Evolutionary conservation across 2,797 vertebrate genomes (phyloP).

Genomic region (Parambassis ranga): DNA sequence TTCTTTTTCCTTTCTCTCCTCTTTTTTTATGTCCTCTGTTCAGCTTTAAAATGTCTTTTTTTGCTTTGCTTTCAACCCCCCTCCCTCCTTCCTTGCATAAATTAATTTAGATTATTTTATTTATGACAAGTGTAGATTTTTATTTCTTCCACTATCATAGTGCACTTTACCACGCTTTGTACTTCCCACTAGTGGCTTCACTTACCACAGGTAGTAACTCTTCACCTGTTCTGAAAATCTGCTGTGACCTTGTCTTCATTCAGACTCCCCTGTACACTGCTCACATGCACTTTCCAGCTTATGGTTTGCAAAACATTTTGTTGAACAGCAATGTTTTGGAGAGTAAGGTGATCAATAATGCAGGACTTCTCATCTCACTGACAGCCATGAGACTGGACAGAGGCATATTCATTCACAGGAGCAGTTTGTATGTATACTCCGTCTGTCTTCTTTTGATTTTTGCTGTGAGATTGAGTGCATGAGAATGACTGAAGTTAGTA

Average conservation of each 20-base stretch:
- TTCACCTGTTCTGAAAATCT: not conserved
- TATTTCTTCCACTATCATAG: not conserved
- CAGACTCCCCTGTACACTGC: constrained; percentile 6
- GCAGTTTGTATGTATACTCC: constrained; percentile 13
- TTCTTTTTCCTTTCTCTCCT: not conserved
- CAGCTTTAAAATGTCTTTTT: not conserved
- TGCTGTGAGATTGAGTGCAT: constrained; percentile 3
- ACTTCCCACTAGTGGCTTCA: not conserved
- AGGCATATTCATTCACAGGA: constrained; percentile 65
- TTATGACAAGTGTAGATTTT: too few relatives aligned
- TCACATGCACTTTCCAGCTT: constrained; percentile 24
- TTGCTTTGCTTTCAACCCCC: not conserved
- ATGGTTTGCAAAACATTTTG: constrained; percentile 70
- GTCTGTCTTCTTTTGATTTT: not conserved
- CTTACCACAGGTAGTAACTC: not conserved
- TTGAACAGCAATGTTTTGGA: constrained; percentile 59
- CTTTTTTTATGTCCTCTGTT: not conserved
- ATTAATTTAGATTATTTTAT: too few relatives aligned
- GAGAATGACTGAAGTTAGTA: not conserved
- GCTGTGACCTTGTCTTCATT: constrained; percentile 37
- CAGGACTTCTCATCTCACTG: constrained; percentile 55
- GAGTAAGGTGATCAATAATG: constrained; percentile 68
- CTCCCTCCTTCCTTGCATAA: not conserved
- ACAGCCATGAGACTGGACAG: constrained; percentile 57
- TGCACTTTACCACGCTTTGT: not conserved